Evolutionary conservation across 53 echinoderm and acorn worm species (phyloP).

Genomic region (Holothuria leucospilota): DNA sequence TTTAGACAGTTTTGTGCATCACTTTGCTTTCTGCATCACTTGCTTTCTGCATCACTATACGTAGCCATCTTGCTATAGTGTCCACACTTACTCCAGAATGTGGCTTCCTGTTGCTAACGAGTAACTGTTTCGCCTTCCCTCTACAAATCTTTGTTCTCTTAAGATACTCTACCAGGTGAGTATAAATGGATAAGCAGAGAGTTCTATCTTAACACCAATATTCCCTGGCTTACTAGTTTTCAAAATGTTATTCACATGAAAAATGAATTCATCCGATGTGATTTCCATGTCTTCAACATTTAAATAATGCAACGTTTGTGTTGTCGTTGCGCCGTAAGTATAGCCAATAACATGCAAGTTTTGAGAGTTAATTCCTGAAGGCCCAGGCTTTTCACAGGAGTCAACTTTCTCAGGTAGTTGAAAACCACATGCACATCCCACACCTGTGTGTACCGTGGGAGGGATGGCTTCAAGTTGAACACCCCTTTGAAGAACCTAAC

Average conservation of each 20-base stretch:
- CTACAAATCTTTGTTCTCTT: constrained; percentile 27
- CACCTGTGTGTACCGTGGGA: constrained; percentile 27
- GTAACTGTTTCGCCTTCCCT: constrained; percentile 24
- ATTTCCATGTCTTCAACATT: constrained; percentile 28
- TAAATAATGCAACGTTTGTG: constrained; percentile 37
- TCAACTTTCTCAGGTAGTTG: constrained; percentile 28
- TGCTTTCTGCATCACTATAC: constrained; percentile 23
- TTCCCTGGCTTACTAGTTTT: constrained; percentile 54
- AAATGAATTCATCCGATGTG: background rate
- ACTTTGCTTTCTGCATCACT: too few relatives aligned
- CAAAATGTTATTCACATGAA: constrained; percentile 5
- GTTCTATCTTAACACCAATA: constrained; percentile 5
- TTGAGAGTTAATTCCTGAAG: constrained; percentile 35
- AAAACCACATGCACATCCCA: constrained; percentile 58
- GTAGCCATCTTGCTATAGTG: constrained; percentile 56
- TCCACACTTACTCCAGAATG: constrained; percentile 3
- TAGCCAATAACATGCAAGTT: constrained; percentile 38
- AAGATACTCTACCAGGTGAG: constrained; percentile 33
- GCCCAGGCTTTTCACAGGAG: constrained; percentile 17
- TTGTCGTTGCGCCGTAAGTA: constrained; percentile 39
- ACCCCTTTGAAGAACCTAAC: constrained; percentile 48
- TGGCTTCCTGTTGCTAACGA: constrained; percentile 39
- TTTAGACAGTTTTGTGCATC: too few relatives aligned
- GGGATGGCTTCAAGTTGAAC: constrained; percentile 37
- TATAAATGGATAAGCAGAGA: constrained; percentile 53